These are phyloP conservation scores for Archaeoteleia sp. DNA, from an alignment of 2,888 invertebrate species.

Conservation along the genomic window DNA sequence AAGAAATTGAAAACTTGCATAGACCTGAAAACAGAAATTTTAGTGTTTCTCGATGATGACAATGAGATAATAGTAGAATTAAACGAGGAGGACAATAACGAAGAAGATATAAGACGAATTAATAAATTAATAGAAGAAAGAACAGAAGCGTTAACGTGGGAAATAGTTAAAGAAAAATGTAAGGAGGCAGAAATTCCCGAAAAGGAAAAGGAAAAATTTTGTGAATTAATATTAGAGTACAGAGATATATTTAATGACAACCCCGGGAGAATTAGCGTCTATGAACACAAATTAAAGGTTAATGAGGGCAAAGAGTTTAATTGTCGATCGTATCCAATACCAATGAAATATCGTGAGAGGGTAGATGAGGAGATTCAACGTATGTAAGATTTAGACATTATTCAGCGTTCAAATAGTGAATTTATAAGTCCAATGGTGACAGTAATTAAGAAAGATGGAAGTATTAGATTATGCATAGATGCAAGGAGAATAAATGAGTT, in stretches of 20 bases:
- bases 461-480: too few relatives aligned
- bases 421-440: slow-evolving; percentile 2
- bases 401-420: too few relatives aligned
- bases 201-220: not conserved
- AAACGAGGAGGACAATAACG: too few relatives aligned
- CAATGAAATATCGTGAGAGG: too few relatives aligned
- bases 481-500: too few relatives aligned
- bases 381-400: too few relatives aligned
- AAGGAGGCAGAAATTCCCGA: not conserved
- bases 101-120: too few relatives aligned
- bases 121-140: too few relatives aligned
- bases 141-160: too few relatives aligned
- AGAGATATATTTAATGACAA: not conserved
- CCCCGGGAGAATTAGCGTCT: not conserved
- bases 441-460: too few relatives aligned
- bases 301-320: not conserved
- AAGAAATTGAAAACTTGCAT: not conserved
- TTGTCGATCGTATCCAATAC: too few relatives aligned
- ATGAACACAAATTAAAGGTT: not conserved
- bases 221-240: not conserved
- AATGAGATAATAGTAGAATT: not conserved
- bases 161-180: not conserved
- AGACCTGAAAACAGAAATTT: not conserved
- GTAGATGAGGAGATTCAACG: not conserved
- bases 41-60: not conserved